Conservation (phyloP, 2,888 invertebrate genomes). For the Agrochola circellaris region DNA sequence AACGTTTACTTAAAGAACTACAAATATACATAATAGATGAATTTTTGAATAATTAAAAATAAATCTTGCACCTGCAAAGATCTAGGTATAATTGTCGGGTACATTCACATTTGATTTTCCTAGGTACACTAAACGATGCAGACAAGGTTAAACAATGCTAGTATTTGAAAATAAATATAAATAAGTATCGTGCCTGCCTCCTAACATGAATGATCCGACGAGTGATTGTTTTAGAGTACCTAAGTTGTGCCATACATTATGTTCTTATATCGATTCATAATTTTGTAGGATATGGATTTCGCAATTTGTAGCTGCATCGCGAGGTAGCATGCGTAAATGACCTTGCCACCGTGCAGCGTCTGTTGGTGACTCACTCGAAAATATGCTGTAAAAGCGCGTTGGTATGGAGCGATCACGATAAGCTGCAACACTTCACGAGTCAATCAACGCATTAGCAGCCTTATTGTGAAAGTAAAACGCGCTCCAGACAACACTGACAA, state of each 20-base stretch:
- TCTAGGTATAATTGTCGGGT: background rate
- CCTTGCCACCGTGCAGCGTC: background rate
- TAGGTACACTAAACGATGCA: background rate
- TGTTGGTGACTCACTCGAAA: background rate
- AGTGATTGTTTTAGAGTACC: background rate
- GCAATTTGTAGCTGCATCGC: background rate
- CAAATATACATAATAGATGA: constrained; percentile 28
- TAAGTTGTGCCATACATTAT: background rate
- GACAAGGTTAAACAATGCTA: background rate
- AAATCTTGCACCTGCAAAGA: constrained; percentile 35
- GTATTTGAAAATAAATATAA: constrained; percentile 1
- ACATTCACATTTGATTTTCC: background rate
- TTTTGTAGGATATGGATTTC: background rate
- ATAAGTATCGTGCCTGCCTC: background rate
- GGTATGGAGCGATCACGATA: background rate
- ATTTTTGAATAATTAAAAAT: constrained; percentile 13
- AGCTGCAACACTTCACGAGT: too few species aligned
- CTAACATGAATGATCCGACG: background rate
- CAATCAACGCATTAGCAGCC: background rate
- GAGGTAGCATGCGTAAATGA: background rate
- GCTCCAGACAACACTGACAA: background rate
- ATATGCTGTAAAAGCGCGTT: background rate
- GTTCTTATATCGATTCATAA: background rate
- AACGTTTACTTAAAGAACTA: constrained; percentile 27
- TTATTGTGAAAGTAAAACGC: background rate